Conservation (phyloP, 2,797 vertebrate species). For the Sebastolobus altivelis region DNA sequence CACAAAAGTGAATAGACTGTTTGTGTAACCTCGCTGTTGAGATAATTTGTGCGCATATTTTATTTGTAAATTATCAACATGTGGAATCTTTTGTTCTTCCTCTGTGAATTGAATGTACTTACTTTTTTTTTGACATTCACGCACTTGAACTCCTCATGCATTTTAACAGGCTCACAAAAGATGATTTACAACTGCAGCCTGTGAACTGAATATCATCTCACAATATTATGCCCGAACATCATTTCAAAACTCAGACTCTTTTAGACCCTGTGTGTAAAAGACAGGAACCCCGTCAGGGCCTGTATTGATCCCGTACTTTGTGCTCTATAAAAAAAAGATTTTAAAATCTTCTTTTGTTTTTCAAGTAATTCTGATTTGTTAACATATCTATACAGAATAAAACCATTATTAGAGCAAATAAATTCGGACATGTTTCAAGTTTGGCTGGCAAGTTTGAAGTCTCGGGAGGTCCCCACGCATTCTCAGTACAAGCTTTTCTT, state of each 20-base stretch:
- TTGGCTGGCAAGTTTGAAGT: conserved; percentile 46
- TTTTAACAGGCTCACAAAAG: conserved; percentile 39
- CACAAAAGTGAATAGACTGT: neutral
- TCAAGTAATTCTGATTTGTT: neutral
- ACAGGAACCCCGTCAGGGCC: conserved; percentile 7
- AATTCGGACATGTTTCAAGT: conserved; percentile 30
- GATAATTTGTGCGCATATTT: conserved; percentile 21
- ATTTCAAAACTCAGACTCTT: conserved; percentile 15
- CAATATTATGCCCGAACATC: conserved; percentile 20
- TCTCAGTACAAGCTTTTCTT: conserved; percentile 42
- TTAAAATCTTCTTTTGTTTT: neutral
- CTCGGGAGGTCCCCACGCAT: conserved; percentile 30
- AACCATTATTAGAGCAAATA: conserved; percentile 35
- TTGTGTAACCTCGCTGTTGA: conserved; percentile 6
- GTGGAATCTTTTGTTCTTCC: neutral
- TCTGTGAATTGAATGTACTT: conserved; percentile 11
- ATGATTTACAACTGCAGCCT: conserved; percentile 38
- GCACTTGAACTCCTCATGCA: conserved; percentile 26
- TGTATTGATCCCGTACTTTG: conserved; percentile 1
- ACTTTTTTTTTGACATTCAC: conserved; percentile 8
- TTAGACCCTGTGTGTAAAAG: neutral
- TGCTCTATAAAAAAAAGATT: neutral
- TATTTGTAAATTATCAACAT: conserved; percentile 1
- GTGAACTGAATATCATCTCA: conserved; percentile 43
- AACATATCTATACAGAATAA: conserved; percentile 11